Percentiles rank a stretch among this genome's conserved stretches.
These are phyloP conservation scores for Phenganax subtilis DNA, from an alignment of 92 coral and sea anemone species.

Conservation along the genomic window DNA sequence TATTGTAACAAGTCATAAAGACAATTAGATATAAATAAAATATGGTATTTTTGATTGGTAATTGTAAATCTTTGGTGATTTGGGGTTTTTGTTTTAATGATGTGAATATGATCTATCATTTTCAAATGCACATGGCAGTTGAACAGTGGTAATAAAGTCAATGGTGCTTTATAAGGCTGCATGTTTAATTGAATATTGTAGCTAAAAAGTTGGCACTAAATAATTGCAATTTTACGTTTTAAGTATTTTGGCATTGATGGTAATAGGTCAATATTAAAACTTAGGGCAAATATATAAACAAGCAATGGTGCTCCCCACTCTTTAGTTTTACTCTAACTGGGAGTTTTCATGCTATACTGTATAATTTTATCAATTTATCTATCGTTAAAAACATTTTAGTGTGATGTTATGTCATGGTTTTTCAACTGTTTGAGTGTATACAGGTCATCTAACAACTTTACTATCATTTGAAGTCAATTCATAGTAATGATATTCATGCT, in stretches of 20 bases:
- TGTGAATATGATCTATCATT: background rate
- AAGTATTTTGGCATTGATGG: no score
- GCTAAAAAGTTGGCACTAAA: no score
- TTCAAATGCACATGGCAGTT: conserved; percentile 6
- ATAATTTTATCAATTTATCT: no score
- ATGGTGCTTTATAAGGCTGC: background rate
- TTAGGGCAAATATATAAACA: no score
- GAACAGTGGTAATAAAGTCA: conserved; percentile 1
- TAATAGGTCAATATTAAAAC: no score
- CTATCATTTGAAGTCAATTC: background rate
- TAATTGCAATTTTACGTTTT: no score
- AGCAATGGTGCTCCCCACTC: no score
- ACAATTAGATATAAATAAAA: background rate
- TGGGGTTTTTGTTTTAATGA: background rate
- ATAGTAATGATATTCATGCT: background rate
- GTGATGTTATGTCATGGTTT: background rate
- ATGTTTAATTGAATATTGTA: no score
- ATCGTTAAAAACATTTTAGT: background rate
- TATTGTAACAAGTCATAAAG: background rate
- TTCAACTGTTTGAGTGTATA: background rate
- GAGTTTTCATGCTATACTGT: no score
- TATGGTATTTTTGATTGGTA: background rate
- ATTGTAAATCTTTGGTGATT: background rate
- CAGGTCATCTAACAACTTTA: background rate
- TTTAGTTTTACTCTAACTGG: no score